These are phyloP conservation scores for Heloderma charlesbogerti DNA, from an alignment of 2,113 vertebrate species.

Conservation along the genomic window DNA sequence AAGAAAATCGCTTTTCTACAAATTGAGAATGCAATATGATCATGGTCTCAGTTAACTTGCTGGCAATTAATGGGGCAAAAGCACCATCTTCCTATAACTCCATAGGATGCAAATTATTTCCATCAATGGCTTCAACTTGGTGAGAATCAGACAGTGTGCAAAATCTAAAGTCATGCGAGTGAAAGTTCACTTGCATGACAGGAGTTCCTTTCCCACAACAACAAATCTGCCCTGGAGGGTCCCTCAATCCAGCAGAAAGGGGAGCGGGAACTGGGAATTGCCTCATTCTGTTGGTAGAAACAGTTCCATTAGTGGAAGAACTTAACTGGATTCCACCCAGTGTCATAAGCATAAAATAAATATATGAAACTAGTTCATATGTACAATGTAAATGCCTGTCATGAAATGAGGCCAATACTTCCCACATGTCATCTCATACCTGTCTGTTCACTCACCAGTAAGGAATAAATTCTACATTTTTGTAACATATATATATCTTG, in stretches of 20 bases:
- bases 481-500: not conserved
- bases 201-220: too few species aligned
- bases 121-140: not conserved
- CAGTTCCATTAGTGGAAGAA: not conserved
- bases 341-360: not conserved
- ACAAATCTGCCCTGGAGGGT: too few species aligned
- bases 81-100: not conserved
- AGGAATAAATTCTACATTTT: not conserved
- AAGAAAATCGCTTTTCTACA: not conserved
- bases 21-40: not conserved
- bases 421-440: not conserved
- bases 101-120: not conserved
- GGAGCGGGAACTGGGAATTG: not conserved
- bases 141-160: not conserved
- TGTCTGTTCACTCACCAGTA: not conserved
- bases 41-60: not conserved
- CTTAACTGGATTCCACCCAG: not conserved
- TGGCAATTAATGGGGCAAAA: not conserved
- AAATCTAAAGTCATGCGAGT: not conserved
- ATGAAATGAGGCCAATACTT: not conserved
- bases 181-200: too few species aligned
- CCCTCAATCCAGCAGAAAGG: too few species aligned
- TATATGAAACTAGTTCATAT: not conserved
- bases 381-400: not conserved
- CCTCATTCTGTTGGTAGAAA: not conserved